Conservation (phyloP, 1,140 invertebrate species). For the Stratiolaelaps scimitus region DNA sequence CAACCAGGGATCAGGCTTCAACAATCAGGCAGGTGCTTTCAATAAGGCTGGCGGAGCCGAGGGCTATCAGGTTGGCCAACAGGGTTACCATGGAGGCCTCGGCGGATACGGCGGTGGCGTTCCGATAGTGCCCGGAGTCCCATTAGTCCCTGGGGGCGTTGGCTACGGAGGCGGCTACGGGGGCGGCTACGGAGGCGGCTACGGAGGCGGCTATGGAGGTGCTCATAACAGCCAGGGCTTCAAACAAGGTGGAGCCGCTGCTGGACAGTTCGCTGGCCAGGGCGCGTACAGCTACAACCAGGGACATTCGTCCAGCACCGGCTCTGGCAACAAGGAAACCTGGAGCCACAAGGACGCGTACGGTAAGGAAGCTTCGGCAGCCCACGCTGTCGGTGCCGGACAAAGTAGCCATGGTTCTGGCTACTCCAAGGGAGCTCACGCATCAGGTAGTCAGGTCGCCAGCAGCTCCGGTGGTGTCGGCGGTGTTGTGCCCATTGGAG, state of each 20-base stretch:
- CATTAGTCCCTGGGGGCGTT: background rate
- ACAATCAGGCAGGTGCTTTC: conserved; percentile 19
- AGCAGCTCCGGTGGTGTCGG: conserved; percentile 12
- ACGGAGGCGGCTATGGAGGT: conserved; percentile 4
- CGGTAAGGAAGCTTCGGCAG: conserved; percentile 17
- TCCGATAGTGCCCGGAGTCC: background rate
- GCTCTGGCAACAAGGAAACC: conserved; percentile 12
- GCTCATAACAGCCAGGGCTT: background rate
- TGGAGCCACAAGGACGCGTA: conserved; percentile 12
- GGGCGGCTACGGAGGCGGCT: conserved; percentile 1
- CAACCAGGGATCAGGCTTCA: conserved; percentile 23
- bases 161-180: conserved; percentile 20
- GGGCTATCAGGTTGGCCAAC: conserved; percentile 8
- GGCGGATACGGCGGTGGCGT: background rate
- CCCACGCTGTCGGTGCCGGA: conserved; percentile 16
- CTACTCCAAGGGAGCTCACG: background rate
- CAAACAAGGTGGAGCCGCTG: background rate
- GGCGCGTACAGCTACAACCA: conserved; percentile 20
- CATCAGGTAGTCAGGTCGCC: background rate
- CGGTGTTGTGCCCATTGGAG: background rate
- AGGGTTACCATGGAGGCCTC: background rate
- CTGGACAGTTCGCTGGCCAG: conserved; percentile 10
- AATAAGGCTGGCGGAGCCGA: background rate
- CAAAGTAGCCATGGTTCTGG: conserved; percentile 6
- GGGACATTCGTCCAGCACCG: conserved; percentile 18